Conservation (phyloP, 1,140 invertebrate genomes). For the Drosophila obscura region DNA sequence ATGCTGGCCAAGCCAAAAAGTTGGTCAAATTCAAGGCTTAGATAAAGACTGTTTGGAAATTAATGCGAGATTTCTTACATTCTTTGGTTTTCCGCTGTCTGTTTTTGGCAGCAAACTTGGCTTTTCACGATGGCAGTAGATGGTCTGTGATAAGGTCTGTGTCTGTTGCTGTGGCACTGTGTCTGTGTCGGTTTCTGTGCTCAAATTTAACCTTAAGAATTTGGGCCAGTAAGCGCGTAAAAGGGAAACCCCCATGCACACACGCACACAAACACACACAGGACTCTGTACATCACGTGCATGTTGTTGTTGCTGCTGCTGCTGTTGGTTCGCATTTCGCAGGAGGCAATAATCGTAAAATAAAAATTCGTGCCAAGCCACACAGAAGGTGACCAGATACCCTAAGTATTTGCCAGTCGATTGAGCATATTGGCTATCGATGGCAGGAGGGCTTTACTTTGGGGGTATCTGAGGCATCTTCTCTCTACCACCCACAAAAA, state of each 20-base stretch:
- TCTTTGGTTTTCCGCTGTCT: conserved; percentile 12
- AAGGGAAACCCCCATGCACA: conserved; percentile 12
- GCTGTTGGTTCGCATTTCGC: background rate
- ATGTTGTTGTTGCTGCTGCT: conserved; percentile 6
- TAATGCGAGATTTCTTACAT: conserved; percentile 38
- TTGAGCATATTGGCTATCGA: conserved; percentile 17
- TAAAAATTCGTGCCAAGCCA: conserved; percentile 36
- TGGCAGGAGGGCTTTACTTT: too few species aligned
- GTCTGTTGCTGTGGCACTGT: conserved; percentile 1
- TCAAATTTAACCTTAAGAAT: conserved; percentile 70
- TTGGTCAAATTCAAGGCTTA: conserved; percentile 57
- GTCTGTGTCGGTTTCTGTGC: conserved; percentile 20
- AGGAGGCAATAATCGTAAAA: conserved; percentile 63
- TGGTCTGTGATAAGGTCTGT: conserved; percentile 14
- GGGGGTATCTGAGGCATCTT: too few species aligned
- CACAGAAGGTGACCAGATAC: conserved; percentile 53
- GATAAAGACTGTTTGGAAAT: conserved; percentile 59
- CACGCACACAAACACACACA: conserved; percentile 26
- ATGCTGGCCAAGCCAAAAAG: conserved; percentile 27
- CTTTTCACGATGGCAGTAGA: background rate
- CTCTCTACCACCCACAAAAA: too few species aligned
- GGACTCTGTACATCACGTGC: conserved; percentile 51
- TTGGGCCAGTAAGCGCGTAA: conserved; percentile 55
- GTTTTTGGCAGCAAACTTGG: conserved; percentile 45
- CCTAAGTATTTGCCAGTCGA: background rate